Evolutionary conservation across 1,140 invertebrate species (phyloP).

Genomic region (Drosophila pseudoobscura): DNA sequence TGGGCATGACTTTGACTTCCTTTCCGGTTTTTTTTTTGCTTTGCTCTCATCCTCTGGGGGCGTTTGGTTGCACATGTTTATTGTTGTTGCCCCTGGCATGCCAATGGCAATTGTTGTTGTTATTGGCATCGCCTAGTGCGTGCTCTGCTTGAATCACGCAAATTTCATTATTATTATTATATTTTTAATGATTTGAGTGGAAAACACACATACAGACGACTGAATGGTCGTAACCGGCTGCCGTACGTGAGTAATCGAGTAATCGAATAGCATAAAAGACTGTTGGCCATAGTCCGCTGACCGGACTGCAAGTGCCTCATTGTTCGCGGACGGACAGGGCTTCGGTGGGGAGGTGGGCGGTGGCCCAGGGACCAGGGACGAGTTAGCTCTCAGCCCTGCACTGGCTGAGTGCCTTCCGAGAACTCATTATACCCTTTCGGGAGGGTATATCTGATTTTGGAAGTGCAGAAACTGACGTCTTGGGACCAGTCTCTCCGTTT

Average conservation of each 20-base stretch:
- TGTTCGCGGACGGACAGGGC: constrained; percentile 3
- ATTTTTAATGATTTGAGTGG: constrained; percentile 80
- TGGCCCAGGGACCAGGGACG: no score
- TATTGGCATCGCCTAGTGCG: constrained; percentile 78
- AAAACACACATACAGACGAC: constrained; percentile 33
- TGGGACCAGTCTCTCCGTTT: no score
- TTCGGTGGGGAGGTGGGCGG: neutral
- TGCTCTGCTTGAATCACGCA: constrained; percentile 77
- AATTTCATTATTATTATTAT: constrained; percentile 82
- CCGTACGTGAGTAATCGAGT: no score
- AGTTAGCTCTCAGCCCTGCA: no score
- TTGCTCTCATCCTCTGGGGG: constrained; percentile 46
- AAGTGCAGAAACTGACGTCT: no score
- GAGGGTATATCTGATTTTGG: no score
- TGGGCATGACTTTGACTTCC: constrained; percentile 76
- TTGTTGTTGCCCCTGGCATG: constrained; percentile 62
- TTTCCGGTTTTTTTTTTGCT: constrained; percentile 31
- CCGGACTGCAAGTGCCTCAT: constrained; percentile 31
- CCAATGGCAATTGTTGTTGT: constrained; percentile 48
- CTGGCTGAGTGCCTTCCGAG: no score
- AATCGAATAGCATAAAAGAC: constrained; percentile 3
- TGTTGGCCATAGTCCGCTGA: constrained; percentile 19
- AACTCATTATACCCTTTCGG: no score
- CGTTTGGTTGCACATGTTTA: constrained; percentile 71
- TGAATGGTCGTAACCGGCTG: constrained; percentile 7